Evolutionary conservation across 2,797 vertebrate genomes (phyloP), one percentile per base, ranked within the genome.

Genomic region (Pseudopleuronectes americanus): DNA sequence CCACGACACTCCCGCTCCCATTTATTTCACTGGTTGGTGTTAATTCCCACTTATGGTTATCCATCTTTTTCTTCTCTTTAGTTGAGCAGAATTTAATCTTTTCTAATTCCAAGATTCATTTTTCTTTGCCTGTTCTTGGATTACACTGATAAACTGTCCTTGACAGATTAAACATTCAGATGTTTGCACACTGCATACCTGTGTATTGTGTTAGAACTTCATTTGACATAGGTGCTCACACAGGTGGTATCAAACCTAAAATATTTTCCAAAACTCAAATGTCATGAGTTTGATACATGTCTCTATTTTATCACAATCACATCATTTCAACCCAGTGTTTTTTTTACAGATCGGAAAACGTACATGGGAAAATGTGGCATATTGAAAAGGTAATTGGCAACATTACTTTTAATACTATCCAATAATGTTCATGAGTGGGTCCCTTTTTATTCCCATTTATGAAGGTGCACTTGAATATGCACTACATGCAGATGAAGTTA

Each of bases 31-130:
- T 21, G 21, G 61, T 60, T 69, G 22, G 71, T 65, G 80, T 79
- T 89, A 84, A 87, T 87, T 87, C 84, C 64, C 83, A 68, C 67
- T 75, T 45, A 28, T 22, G 49, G 74, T 77, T 48, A 89, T 89
- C 74, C 57, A 76, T 88, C 87, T 87, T 79, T 58, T 76, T 65
- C 55, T 45, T 43, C 24, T 31, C 51, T 82, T 76, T 78, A 63
- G 60, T 72, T 67, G 61, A 64, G 63, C 69, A 71, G 80, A 76
- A 82, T 71, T 86, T 76, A 79, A 90, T 85, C 78, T 81, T 72
- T 77, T 81, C 58, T 59, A 57, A 68, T 77, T 82, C 68, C 71
- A 47, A 48, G 24, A 74, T 79, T 76, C 69, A 61, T 83, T 81
- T 81, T 60, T 82, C 80, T 82, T 70, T 38, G 43, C 48, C 63